Evolutionary conservation across 2,888 invertebrate genomes (phyloP), one percentile per base, ranked within the genome.

Genomic region (Coecobrya sp.): DNA sequence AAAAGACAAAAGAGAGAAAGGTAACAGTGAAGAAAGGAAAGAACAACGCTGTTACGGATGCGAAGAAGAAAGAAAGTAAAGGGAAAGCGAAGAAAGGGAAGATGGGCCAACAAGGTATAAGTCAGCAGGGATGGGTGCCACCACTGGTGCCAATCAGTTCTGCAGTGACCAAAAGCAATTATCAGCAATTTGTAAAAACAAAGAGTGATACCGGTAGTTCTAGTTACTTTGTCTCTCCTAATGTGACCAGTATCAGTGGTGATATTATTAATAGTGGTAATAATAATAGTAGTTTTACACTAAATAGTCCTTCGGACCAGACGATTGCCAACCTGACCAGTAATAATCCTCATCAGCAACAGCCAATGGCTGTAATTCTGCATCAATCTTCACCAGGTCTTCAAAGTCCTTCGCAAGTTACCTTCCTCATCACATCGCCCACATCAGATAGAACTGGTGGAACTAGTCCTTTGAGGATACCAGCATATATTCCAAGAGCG

Each of bases 401-500:
- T 0, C 65, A 68, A n/a, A 59, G 73, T 30, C 42, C 90, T 62
- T 76, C 62, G 0, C 90, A 86, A 49, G 76, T 85, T 22, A 90
- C 85, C 45, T 76, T 90, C 36, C 27, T 89, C 8, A 89, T 89
- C 8, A 62, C 89, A 13, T 89, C 90, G 11, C 90, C 90, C 8
- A 81, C 82, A n/a, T 30, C 70, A 7, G 42, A 36, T 10, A 55
- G 25, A n/a, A 19, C 25, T 25, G 11, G 70, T 19, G 70, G 70
- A 19, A 62, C 59, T 42, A 70, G 68, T 49, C 59, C 89, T 4
- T 10, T 91, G 3, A 45, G 73, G 52, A 91, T 91, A 25, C 91
- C 91, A 19, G 91, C 91, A 16, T 91, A 91, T 81, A 68, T 91
- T 19, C 91, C 91, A 27, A 8, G 91, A 13, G 16, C 89, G 4